Evolutionary conservation across 1,140 invertebrate species (phyloP).

Genomic region (Dendroctonus ponderosae): DNA sequence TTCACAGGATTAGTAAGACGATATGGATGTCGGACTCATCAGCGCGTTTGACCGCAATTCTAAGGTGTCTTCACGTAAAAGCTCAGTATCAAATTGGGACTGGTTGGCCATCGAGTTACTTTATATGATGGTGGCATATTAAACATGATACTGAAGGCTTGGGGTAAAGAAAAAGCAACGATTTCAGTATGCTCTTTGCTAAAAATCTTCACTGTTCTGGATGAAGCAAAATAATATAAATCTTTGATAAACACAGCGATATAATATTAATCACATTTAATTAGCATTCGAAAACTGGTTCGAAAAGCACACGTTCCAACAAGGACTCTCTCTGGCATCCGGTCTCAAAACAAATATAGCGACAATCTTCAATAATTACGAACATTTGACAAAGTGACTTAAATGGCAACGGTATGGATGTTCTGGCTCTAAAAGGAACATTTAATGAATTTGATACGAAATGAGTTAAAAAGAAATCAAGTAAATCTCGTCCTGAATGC

Average conservation of each 20-base stretch:
- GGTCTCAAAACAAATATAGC: constrained; percentile 17
- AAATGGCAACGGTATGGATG: constrained; percentile 29
- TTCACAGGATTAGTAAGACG: constrained; percentile 10
- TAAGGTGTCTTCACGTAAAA: constrained; percentile 15
- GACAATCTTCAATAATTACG: constrained; percentile 18
- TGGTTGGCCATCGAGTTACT: not conserved
- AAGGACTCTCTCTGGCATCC: constrained; percentile 10
- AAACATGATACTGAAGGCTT: too few species aligned
- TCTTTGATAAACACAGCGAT: too few species aligned
- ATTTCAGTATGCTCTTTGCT: too few species aligned
- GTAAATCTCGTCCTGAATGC: constrained; percentile 20
- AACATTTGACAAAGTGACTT: constrained; percentile 31
- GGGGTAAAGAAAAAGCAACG: too few species aligned
- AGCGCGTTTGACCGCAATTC: constrained; percentile 19
- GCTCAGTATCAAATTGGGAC: constrained; percentile 12
- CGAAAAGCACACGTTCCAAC: constrained; percentile 2
- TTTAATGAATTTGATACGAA: constrained; percentile 30
- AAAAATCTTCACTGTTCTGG: too few species aligned
- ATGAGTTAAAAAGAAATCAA: constrained; percentile 27
- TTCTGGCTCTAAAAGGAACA: constrained; percentile 23
- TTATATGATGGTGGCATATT: too few species aligned
- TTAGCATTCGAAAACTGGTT: not conserved
- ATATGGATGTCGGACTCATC: constrained; percentile 15
- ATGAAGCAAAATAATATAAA: too few species aligned
- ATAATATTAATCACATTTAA: too few species aligned